Evolutionary conservation across 1,140 invertebrate species (phyloP), one percentile per base, ranked within the genome.

Genomic region (Drosophila tristis): DNA sequence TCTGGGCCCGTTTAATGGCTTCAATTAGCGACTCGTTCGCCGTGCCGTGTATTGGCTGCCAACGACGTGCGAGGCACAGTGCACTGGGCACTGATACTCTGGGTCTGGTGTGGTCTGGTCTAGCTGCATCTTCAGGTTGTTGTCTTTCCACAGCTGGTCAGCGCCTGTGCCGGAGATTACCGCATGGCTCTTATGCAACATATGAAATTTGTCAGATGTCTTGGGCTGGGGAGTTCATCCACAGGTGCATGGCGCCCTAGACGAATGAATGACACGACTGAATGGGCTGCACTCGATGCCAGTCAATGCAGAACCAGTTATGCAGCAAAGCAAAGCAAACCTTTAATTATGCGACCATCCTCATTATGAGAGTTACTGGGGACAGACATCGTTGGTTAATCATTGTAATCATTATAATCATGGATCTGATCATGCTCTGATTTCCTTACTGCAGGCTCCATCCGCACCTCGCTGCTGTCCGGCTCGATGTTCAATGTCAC

Each of bases 401-500:
- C 57, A 74, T 48, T 16, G 60, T 8, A 20, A 49, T 62, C 35
- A 62, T 4, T 35, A 50, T 56, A 44, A 56, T 55, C 53, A 43
- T 35, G 43, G 42, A 59, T 58, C 31, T 67, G 65, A 73, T 67
- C 61, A 44, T 53, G 56, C 48, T 57, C 45, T 68, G 44, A 66
- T 74, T 49, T 82, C 25, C 43, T 55, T 54, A 23, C 71, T 95
- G 47, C 94, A 97, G 96, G 96, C 78, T 94, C 95, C 77, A 94
- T 96, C 68, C 95, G 95, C 90, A 98, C 97, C 49, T 95, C 96
- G n/a, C 93, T 98, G 75, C 91, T 96, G 70, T 94, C 96, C 35
- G 97, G 97, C 65, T 95, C 96, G 74, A 94, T 94, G 65, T 96
- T 99, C 91, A 98, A 98, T 92, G 95, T 98, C 53, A 96, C 97